These are phyloP conservation scores for Torymus auratus DNA, from an alignment of 2,888 invertebrate species.

Conservation along the genomic window DNA sequence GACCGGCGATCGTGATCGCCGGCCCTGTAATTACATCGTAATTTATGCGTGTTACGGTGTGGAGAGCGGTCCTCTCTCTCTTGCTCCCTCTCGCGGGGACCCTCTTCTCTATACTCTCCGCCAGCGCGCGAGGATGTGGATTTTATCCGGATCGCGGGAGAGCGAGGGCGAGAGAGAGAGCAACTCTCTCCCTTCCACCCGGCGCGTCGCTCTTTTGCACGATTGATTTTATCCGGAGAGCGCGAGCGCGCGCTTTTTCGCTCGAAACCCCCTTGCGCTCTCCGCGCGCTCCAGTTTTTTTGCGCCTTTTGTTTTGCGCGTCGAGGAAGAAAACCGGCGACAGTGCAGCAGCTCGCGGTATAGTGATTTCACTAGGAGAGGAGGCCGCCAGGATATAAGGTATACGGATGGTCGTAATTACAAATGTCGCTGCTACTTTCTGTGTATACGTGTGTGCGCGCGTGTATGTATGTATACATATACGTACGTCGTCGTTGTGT, in stretches of 20 bases:
- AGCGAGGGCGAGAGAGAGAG: slow-evolving; percentile 6
- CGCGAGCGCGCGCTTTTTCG: slow-evolving; percentile 33
- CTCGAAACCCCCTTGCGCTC: slow-evolving; percentile 10
- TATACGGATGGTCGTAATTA: slow-evolving; percentile 55
- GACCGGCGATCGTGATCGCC: slow-evolving; percentile 71
- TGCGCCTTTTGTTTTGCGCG: slow-evolving; percentile 17
- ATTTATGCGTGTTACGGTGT: slow-evolving; percentile 75
- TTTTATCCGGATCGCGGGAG: slow-evolving; percentile 60
- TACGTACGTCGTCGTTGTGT: slow-evolving; percentile 3
- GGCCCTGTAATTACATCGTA: slow-evolving; percentile 75
- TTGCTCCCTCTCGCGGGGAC: not conserved
- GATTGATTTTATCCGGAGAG: slow-evolving; percentile 60
- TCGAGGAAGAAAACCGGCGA: slow-evolving; percentile 37
- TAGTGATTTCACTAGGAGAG: slow-evolving; percentile 9
- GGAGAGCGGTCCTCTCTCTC: slow-evolving; percentile 63
- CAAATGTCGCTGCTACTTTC: slow-evolving; percentile 35
- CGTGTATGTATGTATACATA: not conserved
- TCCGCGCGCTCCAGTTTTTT: slow-evolving; percentile 23
- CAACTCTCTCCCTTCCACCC: slow-evolving; percentile 1
- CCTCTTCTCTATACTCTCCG: slow-evolving; percentile 22
- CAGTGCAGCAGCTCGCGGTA: slow-evolving; percentile 11
- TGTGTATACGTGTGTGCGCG: not conserved
- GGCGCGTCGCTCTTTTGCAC: slow-evolving; percentile 49
- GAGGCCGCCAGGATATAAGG: slow-evolving; percentile 31
- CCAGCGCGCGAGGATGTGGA: slow-evolving; percentile 61